These are phyloP conservation scores for Mactra quadrangularis DNA, from an alignment of 1,140 invertebrate genomes.

Conservation along the genomic window DNA sequence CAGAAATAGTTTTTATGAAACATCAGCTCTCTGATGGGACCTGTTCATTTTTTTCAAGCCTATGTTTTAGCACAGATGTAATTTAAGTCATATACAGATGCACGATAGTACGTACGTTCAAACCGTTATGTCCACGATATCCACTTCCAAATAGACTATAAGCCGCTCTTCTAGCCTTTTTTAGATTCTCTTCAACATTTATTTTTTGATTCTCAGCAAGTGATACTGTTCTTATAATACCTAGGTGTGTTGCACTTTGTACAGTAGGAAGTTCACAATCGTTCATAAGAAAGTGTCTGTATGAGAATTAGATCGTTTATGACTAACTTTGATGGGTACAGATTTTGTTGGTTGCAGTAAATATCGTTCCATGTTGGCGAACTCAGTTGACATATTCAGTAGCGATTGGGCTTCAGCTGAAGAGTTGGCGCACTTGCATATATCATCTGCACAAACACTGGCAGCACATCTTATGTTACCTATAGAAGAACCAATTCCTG, in stretches of 20 bases:
- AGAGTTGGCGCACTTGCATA: background rate
- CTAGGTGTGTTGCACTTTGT: background rate
- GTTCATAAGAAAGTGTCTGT: background rate
- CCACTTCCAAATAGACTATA: no score
- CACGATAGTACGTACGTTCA: no score
- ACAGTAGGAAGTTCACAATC: background rate
- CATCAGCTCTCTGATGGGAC: no score
- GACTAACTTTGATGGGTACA: background rate
- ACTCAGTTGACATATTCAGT: background rate
- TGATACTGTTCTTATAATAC: background rate
- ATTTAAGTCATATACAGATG: no score
- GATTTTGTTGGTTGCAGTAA: conserved; percentile 34
- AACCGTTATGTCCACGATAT: no score
- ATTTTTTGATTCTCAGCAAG: background rate
- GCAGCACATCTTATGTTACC: conserved; percentile 5
- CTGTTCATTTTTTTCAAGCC: no score
- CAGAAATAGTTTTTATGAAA: no score
- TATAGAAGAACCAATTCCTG: conserved; percentile 7
- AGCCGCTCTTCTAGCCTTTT: no score
- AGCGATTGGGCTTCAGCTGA: background rate
- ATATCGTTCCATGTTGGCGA: conserved; percentile 8
- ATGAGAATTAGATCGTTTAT: background rate
- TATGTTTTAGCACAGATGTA: no score
- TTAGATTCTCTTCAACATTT: conserved; percentile 5
- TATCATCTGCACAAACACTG: conserved; percentile 39